A percentile compares a stretch with the other conserved stretches of the same genome.
These are phyloP conservation scores for Cosmopolites sordidus DNA, from an alignment of 2,888 invertebrate species.

Conservation along the genomic window DNA sequence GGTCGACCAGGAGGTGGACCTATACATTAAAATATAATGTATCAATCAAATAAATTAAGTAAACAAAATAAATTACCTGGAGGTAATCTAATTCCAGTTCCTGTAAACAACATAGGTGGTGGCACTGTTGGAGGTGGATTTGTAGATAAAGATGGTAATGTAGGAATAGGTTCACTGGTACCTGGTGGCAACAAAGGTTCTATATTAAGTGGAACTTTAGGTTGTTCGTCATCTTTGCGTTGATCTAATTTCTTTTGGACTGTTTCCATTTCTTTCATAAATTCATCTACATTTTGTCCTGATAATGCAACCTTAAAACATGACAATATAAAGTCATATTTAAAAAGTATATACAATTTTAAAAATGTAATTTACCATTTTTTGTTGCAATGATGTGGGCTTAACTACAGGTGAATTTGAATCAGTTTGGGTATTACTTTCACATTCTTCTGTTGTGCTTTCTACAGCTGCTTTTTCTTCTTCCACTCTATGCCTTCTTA, in stretches of 20 bases:
- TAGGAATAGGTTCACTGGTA: constrained; percentile 39
- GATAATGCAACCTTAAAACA: constrained; percentile 64
- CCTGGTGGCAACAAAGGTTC: constrained; percentile 43
- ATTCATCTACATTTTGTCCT: constrained; percentile 87
- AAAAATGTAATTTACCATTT: constrained; percentile 53
- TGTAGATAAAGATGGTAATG: constrained; percentile 31
- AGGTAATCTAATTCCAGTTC: constrained; percentile 42
- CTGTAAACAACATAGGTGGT: constrained; percentile 46
- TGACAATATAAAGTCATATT: background rate
- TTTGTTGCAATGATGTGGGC: constrained; percentile 76
- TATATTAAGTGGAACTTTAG: constrained; percentile 27
- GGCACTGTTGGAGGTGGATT: constrained; percentile 47
- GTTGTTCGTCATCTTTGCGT: constrained; percentile 31
- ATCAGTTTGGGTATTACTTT: constrained; percentile 16
- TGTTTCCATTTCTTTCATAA: constrained; percentile 90
- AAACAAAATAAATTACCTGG: constrained; percentile 36
- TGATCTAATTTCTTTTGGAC: constrained; percentile 69
- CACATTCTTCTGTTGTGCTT: constrained; percentile 30
- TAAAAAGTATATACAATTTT: background rate
- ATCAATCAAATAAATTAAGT: background rate
- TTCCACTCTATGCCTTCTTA: constrained; percentile 28
- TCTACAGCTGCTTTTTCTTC: constrained; percentile 36
- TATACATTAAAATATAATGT: background rate
- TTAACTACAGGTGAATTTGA: constrained; percentile 44
- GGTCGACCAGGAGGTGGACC: constrained; percentile 53